Base-by-base conservation (phyloP, 2,113 vertebrate species). In the Chaenocephalus aceratus region DNA sequence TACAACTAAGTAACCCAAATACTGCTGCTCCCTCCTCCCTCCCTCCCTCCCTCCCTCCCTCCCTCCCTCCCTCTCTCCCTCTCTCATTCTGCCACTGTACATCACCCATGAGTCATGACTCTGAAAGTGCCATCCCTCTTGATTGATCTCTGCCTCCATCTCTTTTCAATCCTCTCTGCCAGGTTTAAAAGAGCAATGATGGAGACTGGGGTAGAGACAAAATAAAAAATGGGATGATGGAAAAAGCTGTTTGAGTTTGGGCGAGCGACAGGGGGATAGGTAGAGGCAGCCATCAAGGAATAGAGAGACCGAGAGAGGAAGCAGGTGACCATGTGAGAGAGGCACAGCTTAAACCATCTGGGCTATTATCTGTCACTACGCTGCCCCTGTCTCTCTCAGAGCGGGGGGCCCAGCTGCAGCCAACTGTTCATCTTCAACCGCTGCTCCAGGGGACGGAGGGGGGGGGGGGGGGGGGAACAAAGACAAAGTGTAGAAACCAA, bases 1-100 rank as follows among this genome's bases (percentile, higher is more conserved):
- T 88, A 92, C 89, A 93, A 92, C 92, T 93, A 92, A 93, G 90
- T 86, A 87, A 89, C 68, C 80, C 80, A 83, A 93, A 92, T 87
- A 93, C 86, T 77, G 60, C 65, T 72, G 16, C 36, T 18, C 62
- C n/a, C 57, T 21, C 18, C 26, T 26, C 26, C 2, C 26, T 26
- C 26, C 2, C n/a, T 48, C 18, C 21, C 63, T 8, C 11, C 2
- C 26, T 26, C 26, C 2, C 26, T 26, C 26, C 2, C 26, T 26
- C 26, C 2, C 26, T 46, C 63, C 60, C 48, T 67, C 51, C 30
- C 30, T 30, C 30, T 48, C 18, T 30, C 63, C 8, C 11, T 46
- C 63, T 67, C 48, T 67, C 51, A 63, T 34, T 79, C 54, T 75
- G 26, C 69, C 73, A 56, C 30, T 51, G 58, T 71, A 67, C 45